Conservation (phyloP, 2,888 invertebrate genomes). For the Lydus trimaculatus region DNA sequence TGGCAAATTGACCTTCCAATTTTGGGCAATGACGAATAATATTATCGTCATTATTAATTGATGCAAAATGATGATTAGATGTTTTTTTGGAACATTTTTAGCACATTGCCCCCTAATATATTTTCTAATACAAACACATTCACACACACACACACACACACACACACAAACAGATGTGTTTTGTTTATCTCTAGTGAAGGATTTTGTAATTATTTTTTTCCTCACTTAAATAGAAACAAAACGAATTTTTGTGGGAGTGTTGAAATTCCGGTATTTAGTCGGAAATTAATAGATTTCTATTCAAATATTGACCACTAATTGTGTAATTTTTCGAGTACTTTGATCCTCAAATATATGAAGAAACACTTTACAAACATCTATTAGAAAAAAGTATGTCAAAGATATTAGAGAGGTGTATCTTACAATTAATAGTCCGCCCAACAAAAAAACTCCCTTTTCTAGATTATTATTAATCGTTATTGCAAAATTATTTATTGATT, state of each 20-base stretch:
- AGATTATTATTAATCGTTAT: background rate
- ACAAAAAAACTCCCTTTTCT: background rate
- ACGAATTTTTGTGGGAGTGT: background rate
- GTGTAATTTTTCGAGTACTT: background rate
- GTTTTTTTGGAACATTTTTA: background rate
- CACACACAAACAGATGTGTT: background rate
- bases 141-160: background rate
- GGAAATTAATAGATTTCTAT: conserved; percentile 6
- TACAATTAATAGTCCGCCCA: no score
- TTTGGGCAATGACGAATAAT: background rate
- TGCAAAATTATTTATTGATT: background rate
- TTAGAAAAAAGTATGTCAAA: background rate
- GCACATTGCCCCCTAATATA: conserved; percentile 1
- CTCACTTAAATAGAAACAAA: background rate
- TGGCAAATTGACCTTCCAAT: background rate
- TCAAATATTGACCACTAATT: conserved; percentile 9
- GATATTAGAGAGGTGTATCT: background rate
- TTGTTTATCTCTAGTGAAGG: background rate
- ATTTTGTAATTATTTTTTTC: background rate
- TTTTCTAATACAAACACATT: background rate
- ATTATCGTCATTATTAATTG: background rate
- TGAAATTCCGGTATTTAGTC: conserved; percentile 5
- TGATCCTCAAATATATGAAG: conserved; percentile 6
- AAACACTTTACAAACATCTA: conserved; percentile 1
- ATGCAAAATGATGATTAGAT: background rate